Conservation (phyloP, 2,888 invertebrate species). For the Tryphoninae sp. region DNA sequence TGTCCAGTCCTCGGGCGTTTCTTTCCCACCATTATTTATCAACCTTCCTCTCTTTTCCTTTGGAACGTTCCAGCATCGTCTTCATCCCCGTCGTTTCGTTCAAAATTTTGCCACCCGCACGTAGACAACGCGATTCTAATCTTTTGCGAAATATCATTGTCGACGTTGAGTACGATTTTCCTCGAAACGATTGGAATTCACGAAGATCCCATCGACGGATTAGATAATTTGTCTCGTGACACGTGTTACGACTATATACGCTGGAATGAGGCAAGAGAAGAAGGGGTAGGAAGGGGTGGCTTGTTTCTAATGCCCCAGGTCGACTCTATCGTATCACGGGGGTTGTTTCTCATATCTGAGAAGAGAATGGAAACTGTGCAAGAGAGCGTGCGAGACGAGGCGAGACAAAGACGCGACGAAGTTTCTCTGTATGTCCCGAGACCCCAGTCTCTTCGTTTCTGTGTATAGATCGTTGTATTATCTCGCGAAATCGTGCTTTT, state of each 20-base stretch:
- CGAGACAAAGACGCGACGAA: constrained; percentile 20
- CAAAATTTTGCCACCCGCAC: background rate
- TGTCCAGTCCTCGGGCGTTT: background rate
- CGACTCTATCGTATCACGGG: background rate
- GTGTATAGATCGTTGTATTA: constrained; percentile 43
- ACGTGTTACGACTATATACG: constrained; percentile 19
- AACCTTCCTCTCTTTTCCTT: background rate
- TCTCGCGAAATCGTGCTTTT: constrained; percentile 58
- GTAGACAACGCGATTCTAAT: constrained; percentile 32
- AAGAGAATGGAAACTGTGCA: constrained; percentile 18
- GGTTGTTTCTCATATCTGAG: constrained; percentile 58
- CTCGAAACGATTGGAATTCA: constrained; percentile 45
- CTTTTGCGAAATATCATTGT: constrained; percentile 38
- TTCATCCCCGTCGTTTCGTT: background rate
- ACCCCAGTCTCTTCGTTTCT: constrained; percentile 41
- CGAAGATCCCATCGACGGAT: constrained; percentile 44
- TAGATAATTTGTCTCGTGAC: constrained; percentile 56
- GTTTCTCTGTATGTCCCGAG: constrained; percentile 37
- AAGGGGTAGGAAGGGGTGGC: no score
- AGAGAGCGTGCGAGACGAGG: no score
- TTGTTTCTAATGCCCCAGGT: no score
- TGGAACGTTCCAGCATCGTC: background rate
- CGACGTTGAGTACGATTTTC: constrained; percentile 30
- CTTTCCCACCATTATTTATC: background rate
- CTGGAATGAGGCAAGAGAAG: background rate